Conservation (phyloP, 1,140 invertebrate species). For the Nasonia vitripennis region DNA sequence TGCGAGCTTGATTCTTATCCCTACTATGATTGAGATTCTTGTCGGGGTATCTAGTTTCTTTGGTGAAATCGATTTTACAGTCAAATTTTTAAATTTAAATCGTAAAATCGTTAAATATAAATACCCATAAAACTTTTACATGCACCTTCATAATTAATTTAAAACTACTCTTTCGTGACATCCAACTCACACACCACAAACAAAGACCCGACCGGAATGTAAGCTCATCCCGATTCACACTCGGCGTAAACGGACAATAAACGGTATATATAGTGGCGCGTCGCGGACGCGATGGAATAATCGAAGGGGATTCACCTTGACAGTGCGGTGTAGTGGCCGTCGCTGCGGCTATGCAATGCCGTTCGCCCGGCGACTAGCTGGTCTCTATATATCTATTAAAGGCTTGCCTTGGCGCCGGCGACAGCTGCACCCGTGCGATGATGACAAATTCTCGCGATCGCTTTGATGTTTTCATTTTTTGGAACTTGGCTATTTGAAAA, state of each 20-base stretch:
- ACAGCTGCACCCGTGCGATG: neutral
- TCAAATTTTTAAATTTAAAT: too few relatives aligned
- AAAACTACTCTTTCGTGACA: too few relatives aligned
- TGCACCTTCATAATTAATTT: too few relatives aligned
- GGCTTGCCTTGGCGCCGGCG: neutral
- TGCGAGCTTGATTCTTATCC: neutral
- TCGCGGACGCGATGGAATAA: conserved; percentile 22
- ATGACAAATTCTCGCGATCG: neutral
- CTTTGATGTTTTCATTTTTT: neutral
- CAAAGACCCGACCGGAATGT: neutral
- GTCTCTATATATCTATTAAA: neutral
- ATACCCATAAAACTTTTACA: too few relatives aligned
- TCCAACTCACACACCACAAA: neutral
- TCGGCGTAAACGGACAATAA: neutral
- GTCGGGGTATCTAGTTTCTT: neutral
- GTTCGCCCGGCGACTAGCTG: neutral
- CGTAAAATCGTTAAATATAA: too few relatives aligned
- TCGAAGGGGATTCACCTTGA: conserved; percentile 44
- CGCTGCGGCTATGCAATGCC: conserved; percentile 11
- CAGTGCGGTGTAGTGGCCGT: neutral
- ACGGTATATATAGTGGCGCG: neutral
- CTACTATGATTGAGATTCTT: too few relatives aligned
- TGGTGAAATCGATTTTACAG: neutral
- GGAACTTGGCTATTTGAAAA: too few relatives aligned
- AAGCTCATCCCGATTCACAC: neutral